A percentile compares a stretch with the other conserved stretches of the same genome.
Evolutionary conservation across 2,113 vertebrate genomes (phyloP).

Genomic region (Rhinichthys klamathensis): DNA sequence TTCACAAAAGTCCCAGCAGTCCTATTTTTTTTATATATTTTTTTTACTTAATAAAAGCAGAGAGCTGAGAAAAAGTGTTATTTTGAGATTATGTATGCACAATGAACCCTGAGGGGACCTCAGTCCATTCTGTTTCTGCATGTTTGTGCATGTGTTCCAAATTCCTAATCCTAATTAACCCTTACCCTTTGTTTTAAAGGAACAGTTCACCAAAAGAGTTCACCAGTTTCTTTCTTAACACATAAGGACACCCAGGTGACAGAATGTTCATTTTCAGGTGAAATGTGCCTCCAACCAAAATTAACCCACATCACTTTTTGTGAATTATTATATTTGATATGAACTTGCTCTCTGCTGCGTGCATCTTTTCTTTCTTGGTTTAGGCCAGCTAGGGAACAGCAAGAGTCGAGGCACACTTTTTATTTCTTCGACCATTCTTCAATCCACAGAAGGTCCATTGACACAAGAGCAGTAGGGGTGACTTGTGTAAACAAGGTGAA

Average conservation of each 20-base stretch:
- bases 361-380: conserved; percentile 7
- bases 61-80: conserved; percentile 4
- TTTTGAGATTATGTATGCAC: conserved; percentile 5
- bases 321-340: neutral
- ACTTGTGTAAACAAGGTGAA: conserved; percentile 27
- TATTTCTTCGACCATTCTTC: neutral
- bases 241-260: neutral
- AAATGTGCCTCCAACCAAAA: neutral
- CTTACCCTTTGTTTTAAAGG: neutral
- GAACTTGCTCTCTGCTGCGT: neutral
- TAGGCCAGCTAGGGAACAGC: neutral
- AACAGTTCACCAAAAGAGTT: neutral
- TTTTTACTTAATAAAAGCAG: neutral
- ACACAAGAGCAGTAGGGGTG: conserved; percentile 8
- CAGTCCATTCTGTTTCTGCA: neutral
- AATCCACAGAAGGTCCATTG: conserved; percentile 21
- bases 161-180: conserved; percentile 1
- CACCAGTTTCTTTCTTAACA: neutral
- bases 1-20: conserved; percentile 8
- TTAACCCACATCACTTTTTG: no score
- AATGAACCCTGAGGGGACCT: neutral
- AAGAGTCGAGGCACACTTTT: neutral
- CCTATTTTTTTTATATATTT: neutral
- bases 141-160: conserved; percentile 11
- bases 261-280: neutral